Base-by-base conservation (phyloP, 2,797 vertebrate genomes). In the Sebastes elongatus region DNA sequence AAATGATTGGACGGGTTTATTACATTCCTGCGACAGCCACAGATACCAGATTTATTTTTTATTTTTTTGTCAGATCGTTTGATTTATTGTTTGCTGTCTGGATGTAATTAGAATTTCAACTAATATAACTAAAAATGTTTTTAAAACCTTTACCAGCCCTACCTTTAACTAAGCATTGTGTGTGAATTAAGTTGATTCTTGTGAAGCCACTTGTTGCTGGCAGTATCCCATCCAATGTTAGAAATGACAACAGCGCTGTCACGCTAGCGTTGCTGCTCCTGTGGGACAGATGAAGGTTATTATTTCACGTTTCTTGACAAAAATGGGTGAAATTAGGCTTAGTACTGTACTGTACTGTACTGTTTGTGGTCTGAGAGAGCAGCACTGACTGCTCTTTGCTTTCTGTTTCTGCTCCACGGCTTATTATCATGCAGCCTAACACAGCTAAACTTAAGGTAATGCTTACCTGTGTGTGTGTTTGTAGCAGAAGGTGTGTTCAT, bases 361-460 rank as follows among this genome's bases (percentile, higher is more conserved):
- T 76, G 38, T 76, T 63, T 59, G 14, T 61, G 56, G 32, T 74
- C 59, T 63, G 60, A 70, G 28, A 42, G 57, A 59, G 32, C 49
- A 60, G 70, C 70, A 53, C 79, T 89, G 70, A 83, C 53, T 6
- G n/a, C 86, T 74, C 30, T 90, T 76, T 89, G 71, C 86, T 85
- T 88, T 83, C 79, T 91, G 82, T 90, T 82, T 92, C 85, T 92
- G 89, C 90, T 86, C 83, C 74, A 66, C 65, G 52, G 74, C 42
- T 32, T 38, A 73, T 61, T 87, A 86, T 85, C 85, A 87, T 60
- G 90, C 93, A 94, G 92, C 89, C 86, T 88, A 92, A 90, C 80
- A 42, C 89, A 76, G 87, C 87, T 89, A 92, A 92, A 84, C 72
- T 84, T 76, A 94, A 95, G 92, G 92, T 95, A 93, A 94, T 18